Conservation (phyloP, 2,797 vertebrate genomes). For the Chelon labrosus region DNA sequence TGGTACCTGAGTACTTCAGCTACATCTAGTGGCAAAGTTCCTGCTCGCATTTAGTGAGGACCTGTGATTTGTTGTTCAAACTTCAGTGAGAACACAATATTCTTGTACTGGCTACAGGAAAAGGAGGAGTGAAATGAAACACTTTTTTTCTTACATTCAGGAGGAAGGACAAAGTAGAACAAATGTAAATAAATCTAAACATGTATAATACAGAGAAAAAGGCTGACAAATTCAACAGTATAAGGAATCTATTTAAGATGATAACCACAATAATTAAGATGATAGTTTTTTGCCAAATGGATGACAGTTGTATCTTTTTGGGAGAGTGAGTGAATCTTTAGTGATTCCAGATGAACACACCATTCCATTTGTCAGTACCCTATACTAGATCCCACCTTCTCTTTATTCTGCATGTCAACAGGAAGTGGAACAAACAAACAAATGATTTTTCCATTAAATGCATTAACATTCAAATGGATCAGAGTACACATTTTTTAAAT, state of each 20-base stretch:
- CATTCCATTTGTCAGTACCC: not conserved
- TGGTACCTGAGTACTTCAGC: constrained; percentile 82
- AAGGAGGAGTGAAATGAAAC: not conserved
- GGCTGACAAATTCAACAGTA: too few relatives aligned
- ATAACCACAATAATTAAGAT: too few relatives aligned
- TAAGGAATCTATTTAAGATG: too few relatives aligned
- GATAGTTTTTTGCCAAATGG: too few relatives aligned
- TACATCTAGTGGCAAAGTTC: constrained; percentile 85
- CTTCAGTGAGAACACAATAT: not conserved
- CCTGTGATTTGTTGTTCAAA: constrained; percentile 37
- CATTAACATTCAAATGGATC: not conserved
- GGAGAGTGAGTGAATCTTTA: not conserved
- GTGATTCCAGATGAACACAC: not conserved
- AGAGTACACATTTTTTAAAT: not conserved
- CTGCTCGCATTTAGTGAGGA: constrained; percentile 47
- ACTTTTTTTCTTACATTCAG: not conserved
- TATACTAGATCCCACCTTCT: not conserved
- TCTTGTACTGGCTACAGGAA: not conserved
- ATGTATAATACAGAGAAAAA: too few relatives aligned
- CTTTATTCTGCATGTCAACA: not conserved
- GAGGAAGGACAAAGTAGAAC: not conserved
- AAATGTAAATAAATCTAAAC: not conserved
- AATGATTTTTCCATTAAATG: not conserved
- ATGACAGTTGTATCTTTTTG: not conserved
- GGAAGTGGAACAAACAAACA: not conserved